Base-by-base conservation (phyloP, 2,797 vertebrate species). In the Rachycentron canadum region DNA sequence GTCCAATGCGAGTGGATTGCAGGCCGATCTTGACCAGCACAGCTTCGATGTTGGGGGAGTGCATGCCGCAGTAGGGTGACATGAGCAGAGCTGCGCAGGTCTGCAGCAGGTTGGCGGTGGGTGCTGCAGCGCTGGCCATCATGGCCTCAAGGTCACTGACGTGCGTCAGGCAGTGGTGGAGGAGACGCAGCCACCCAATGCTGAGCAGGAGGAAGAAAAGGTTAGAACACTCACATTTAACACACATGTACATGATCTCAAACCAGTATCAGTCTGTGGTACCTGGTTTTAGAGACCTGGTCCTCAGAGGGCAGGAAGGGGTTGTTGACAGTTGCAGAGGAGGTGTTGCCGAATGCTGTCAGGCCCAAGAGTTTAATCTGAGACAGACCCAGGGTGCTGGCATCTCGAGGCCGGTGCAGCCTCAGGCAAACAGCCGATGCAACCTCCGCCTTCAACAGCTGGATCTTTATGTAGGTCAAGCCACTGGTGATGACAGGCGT, bases 271-370 rank as follows among this genome's bases (percentile, higher is more conserved):
- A 7, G 21, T n/a, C 9, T 45, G 5, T 26, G 6, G 21, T 82
- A 99, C 98, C 98, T 99, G 60, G 98, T 99, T 95, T 99, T 99
- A 60, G 98, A 99, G 66, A 99, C 98, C 82, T 99, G 98, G 91
- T 99, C 98, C 94, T 99, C 98, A 13, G 98, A 99, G 5, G 98
- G 98, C 81, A 99, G 95, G 89, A 99, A 99, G 1, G 98, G 98
- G 88, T 99, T 99, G 90, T 98, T 99, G 80, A 99, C 97, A 0
- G 98, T 99, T 63, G 98, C 97, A 36, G 98, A 99, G 7, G 98
- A 99, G 14, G 98, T 99, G 93, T 97, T 98, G 3, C 98, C 98
- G 0, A 99, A 99, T 14, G 98, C 98, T 0, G 98, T 99, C 75
- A 99, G 96, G 69, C 98, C 98, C 45, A 99, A 64, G 34, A 99